Base-by-base conservation (phyloP, 2,888 invertebrate species). In the Athrips mouffetella region DNA sequence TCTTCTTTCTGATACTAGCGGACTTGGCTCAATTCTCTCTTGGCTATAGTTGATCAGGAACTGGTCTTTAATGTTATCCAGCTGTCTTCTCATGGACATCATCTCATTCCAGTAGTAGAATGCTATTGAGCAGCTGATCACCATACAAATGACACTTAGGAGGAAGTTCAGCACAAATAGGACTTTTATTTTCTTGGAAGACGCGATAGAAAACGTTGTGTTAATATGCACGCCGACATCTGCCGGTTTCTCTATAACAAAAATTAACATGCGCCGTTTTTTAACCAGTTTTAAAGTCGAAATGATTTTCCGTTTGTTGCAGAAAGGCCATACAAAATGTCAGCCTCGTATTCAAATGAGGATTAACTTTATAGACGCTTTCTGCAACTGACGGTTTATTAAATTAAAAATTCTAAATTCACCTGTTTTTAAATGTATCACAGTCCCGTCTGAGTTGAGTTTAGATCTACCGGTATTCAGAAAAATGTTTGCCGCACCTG, bases 171-270 rank as follows among this genome's bases (percentile, higher is more conserved):
- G 61, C 47, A 85, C 65, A 64, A 87, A 82, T 63, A 87, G 69
- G 55, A 85, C 70, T 70, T 76, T 84, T 59, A 87, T 78, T 81
- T 86, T 87, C 82, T 83, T 86, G 70, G 85, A 85, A 80, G 87
- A 85, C 78, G 83, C 85, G 68, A 86, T 78, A 47, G 85, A 80
- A 60, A 85, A 76, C 48, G 86, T 87, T 27, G 87, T 86, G 61
- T 87, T 86, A 61, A 87, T 83, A 60, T 87, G 86, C 46, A 87
- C 79, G 58, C 85, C 87, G 63, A 86, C 80, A 60, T 87, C 86
- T 25, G 83, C 67, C 20, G 80, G 77, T 54, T 81, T 84, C 52
- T 80, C 86, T 86, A 75, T 48, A 80, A 82, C 45, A 59, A 59
- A 59, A 54, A 59, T 55, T 40, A 29, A 11, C 23, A 21, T 37